phyloP scores from a whole-genome alignment of 30 jellyfish, hydroid and myxozoan species.

The Aurelia sp. region DNA sequence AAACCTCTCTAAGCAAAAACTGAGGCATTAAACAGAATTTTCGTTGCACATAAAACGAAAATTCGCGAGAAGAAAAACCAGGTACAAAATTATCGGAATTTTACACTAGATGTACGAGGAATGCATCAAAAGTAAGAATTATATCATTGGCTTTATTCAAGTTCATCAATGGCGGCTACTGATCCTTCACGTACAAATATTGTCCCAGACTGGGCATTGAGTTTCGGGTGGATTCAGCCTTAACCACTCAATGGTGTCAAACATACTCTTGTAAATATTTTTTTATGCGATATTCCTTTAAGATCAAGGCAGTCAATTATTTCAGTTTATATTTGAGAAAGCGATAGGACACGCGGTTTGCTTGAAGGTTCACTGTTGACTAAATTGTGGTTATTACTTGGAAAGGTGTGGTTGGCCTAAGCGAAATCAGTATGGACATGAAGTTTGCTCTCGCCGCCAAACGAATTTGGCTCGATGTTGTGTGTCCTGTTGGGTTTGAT shows the following conservation, averaged over 20 bases:
- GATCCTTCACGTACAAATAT: slow-evolving; percentile 33
- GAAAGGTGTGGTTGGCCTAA: too few relatives aligned
- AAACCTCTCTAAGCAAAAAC: slow-evolving; percentile 32
- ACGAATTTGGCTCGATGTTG: too few relatives aligned
- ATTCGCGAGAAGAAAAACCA: not conserved
- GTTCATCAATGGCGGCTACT: not conserved
- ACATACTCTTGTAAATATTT: slow-evolving; percentile 74
- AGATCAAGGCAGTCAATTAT: slow-evolving; percentile 69
- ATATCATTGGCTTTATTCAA: too few relatives aligned
- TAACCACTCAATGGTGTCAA: slow-evolving; percentile 61
- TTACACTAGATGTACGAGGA: too few relatives aligned
- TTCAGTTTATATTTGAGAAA: slow-evolving; percentile 53
- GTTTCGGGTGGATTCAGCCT: slow-evolving; percentile 39
- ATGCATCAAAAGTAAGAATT: too few relatives aligned
- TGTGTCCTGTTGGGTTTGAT: too few relatives aligned
- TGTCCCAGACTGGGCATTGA: slow-evolving; percentile 36
- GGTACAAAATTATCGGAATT: not conserved
- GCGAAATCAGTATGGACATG: too few relatives aligned
- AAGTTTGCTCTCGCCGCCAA: too few relatives aligned
- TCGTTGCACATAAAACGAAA: not conserved
- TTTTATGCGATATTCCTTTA: slow-evolving; percentile 52
- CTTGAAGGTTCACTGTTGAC: too few relatives aligned
- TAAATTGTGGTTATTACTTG: too few relatives aligned
- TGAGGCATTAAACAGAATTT: slow-evolving; percentile 20
- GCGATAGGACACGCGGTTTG: slow-evolving; percentile 33